Percentiles rank a stretch among this genome's conserved stretches.
Evolutionary conservation across 2,113 vertebrate species (phyloP).

Genomic region (Bos indicus): DNA sequence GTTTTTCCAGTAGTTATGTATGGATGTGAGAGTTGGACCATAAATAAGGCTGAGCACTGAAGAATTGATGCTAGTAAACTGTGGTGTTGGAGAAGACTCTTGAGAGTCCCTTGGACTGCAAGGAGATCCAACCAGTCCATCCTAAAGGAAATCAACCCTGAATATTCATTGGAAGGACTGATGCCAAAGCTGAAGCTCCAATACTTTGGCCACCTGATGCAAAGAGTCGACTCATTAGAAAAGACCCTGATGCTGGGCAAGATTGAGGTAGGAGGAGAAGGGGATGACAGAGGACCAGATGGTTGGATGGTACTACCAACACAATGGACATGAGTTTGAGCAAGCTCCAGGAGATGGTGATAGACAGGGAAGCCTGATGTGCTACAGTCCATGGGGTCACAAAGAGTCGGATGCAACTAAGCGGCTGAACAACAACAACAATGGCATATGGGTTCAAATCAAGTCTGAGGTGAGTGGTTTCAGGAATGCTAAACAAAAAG

Average conservation of each 20-base stretch:
- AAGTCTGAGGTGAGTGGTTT: neutral
- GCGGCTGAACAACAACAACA: neutral
- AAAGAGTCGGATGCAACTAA: neutral
- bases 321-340: neutral
- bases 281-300: neutral
- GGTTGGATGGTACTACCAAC: neutral
- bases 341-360: neutral
- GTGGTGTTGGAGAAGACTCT: neutral
- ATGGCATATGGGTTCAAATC: neutral
- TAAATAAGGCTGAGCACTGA: neutral
- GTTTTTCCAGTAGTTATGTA: neutral
- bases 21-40: neutral
- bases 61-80: neutral
- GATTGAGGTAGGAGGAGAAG: neutral
- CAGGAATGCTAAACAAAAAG: neutral
- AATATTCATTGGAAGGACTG: neutral
- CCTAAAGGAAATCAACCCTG: neutral
- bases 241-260: neutral
- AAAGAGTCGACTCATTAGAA: neutral
- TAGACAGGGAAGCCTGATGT: neutral
- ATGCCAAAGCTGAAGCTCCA: neutral
- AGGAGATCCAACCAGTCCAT: neutral
- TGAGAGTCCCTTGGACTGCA: neutral
- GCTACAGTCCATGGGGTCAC: neutral
- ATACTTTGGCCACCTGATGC: neutral